Conservation (phyloP, 2,113 vertebrate genomes). For the Perca flavescens region DNA sequence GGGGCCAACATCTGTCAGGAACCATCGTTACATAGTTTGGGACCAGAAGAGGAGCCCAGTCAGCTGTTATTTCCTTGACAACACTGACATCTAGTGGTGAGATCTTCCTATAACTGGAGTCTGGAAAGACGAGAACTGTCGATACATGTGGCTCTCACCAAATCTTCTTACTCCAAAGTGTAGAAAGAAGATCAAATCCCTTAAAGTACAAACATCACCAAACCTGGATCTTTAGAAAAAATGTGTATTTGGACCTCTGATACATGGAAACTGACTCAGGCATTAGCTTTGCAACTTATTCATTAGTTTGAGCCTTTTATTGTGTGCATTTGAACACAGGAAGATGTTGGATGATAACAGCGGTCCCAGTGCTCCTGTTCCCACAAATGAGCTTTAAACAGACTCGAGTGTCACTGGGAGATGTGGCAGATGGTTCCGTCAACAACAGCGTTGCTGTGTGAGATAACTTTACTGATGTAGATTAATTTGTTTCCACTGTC, state of each 20-base stretch:
- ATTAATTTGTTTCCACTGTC: not conserved
- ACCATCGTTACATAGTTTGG: not conserved
- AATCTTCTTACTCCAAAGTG: not conserved
- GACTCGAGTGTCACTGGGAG: not conserved
- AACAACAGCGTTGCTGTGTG: not conserved
- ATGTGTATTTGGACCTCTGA: not conserved
- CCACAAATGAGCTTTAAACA: not conserved
- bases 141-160: too few relatives aligned
- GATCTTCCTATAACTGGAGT: fast-evolving
- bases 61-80: not conserved
- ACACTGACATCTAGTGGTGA: conserved; percentile 72
- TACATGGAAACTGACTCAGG: not conserved
- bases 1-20: not conserved
- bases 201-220: not conserved
- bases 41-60: not conserved
- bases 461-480: too few relatives aligned
- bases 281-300: not conserved
- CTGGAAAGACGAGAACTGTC: not conserved
- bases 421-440: not conserved
- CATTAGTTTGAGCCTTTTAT: not conserved
- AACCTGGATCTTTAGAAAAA: not conserved
- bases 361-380: not conserved
- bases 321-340: not conserved
- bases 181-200: not conserved
- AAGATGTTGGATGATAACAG: not conserved